Conservation (phyloP, 35 echinoderm and acorn worm species). For the Ophiothrix spiculata region DNA sequence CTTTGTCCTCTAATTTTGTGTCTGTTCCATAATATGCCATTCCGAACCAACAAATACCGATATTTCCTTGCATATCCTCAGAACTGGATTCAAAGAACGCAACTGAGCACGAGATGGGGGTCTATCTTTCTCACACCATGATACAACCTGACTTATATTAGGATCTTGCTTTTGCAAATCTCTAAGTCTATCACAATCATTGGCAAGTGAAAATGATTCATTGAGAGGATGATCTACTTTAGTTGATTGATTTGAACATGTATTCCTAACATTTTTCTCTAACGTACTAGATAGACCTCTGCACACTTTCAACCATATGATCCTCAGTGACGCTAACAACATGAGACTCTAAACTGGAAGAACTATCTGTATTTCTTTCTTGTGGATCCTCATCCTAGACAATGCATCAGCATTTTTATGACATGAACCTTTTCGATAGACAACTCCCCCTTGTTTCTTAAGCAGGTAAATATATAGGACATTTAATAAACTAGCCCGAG, state of each 20-base stretch:
- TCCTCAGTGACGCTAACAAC: neutral
- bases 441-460: too few species aligned
- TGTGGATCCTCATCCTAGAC: neutral
- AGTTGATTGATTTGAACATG: neutral
- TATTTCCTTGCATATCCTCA: too few species aligned
- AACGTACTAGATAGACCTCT: neutral
- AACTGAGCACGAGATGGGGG: too few species aligned
- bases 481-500: too few species aligned
- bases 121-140: neutral
- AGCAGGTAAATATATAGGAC: too few species aligned
- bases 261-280: neutral
- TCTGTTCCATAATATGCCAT: neutral
- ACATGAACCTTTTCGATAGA: neutral
- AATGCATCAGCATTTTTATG: neutral
- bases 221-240: neutral
- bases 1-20: neutral
- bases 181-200: neutral
- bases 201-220: too few species aligned
- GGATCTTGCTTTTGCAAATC: neutral
- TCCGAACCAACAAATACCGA: neutral
- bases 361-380: neutral
- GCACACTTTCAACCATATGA: neutral
- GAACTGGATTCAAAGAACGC: too few species aligned
- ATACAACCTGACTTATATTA: neutral
- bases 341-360: neutral